Conservation (phyloP, 2,797 vertebrate species). For the Acrocephalus scirpaceus region DNA sequence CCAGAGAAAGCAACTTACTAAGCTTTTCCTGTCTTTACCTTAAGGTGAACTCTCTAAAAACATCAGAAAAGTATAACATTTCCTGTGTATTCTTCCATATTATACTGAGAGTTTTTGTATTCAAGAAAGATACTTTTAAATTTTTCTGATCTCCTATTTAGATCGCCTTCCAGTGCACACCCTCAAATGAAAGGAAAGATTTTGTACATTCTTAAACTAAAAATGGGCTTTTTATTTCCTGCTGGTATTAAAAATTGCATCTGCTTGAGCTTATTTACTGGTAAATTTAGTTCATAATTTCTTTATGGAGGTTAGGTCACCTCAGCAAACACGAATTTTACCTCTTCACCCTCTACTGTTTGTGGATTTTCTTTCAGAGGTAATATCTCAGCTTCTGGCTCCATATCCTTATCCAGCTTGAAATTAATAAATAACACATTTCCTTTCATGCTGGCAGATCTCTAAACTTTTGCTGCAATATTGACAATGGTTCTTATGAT, state of each 20-base stretch:
- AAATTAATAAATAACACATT: conserved; percentile 38
- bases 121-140: background rate
- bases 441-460: conserved; percentile 15
- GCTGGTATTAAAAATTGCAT: background rate
- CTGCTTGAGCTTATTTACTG: background rate
- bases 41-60: background rate
- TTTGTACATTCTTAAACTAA: background rate
- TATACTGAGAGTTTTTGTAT: background rate
- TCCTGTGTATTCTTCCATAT: background rate
- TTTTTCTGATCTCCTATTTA: background rate
- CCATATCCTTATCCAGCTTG: background rate
- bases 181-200: background rate
- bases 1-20: background rate
- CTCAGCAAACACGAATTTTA: background rate
- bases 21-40: background rate
- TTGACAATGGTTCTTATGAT: background rate
- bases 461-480: conserved; percentile 8
- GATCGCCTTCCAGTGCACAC: background rate
- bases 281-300: background rate
- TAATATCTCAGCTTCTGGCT: background rate
- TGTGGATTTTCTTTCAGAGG: conserved; percentile 31
- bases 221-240: background rate
- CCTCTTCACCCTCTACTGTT: conserved; percentile 1
- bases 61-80: background rate
- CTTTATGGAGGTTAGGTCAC: background rate